Evolutionary conservation across 2,797 vertebrate species (phyloP).

Genomic region (Hippopotamyrus pictus): DNA sequence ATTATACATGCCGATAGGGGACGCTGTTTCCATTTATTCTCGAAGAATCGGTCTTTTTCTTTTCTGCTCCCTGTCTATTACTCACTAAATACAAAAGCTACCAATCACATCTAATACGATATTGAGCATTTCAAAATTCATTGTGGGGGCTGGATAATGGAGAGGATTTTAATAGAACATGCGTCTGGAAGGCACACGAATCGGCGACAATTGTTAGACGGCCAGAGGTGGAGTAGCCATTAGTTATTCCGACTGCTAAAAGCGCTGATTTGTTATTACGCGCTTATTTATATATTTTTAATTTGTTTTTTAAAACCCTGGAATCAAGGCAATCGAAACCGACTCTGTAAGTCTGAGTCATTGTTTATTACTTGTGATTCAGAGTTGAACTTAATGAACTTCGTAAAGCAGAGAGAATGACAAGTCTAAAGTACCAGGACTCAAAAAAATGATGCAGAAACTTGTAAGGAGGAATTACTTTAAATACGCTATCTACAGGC

Average conservation of each 20-base stretch:
- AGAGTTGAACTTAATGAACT: neutral
- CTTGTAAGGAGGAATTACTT: neutral
- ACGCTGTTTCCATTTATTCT: neutral
- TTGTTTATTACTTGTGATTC: neutral
- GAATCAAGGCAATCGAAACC: neutral
- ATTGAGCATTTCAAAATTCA: constrained; percentile 8
- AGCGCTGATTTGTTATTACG: neutral
- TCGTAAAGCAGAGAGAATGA: neutral
- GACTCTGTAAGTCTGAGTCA: neutral
- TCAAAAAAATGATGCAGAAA: neutral
- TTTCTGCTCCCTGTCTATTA: neutral
- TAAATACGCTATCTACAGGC: neutral
- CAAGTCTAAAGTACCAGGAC: neutral
- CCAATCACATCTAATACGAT: constrained; percentile 5
- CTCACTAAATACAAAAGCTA: neutral
- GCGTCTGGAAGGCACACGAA: neutral
- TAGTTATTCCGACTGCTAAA: neutral
- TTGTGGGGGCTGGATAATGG: neutral
- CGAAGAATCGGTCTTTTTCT: neutral
- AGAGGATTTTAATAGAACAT: constrained; percentile 3
- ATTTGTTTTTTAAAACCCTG: neutral
- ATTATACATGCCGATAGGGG: neutral
- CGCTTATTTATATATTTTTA: neutral
- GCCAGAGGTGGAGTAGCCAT: neutral
- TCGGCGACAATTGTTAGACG: neutral